phyloP scores from a whole-genome alignment of 2,888 invertebrate species.

The Disparrhopalites patrizii region DNA sequence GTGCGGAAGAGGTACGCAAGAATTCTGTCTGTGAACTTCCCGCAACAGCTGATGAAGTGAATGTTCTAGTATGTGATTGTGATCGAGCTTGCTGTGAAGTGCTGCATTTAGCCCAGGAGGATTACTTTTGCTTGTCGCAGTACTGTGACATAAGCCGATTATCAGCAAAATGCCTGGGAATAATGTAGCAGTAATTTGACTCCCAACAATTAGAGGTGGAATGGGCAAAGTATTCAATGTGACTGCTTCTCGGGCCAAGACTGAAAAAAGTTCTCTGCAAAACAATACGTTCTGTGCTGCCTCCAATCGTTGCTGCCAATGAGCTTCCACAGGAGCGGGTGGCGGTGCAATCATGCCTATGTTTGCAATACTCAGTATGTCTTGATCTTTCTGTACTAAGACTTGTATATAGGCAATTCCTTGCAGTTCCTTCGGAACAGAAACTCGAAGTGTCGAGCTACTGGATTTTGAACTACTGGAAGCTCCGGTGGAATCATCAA shows the following conservation, averaged over 20 bases:
- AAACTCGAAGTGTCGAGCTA: slow-evolving; percentile 77
- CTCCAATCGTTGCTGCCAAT: slow-evolving; percentile 96
- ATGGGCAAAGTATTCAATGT: slow-evolving; percentile 82
- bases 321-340: slow-evolving; percentile 67
- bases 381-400: slow-evolving; percentile 90
- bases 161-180: slow-evolving; percentile 89
- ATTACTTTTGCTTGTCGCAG: slow-evolving; percentile 58
- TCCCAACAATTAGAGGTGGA: slow-evolving; percentile 94
- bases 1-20: slow-evolving; percentile 91
- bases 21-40: slow-evolving; percentile 87
- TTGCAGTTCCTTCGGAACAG: slow-evolving; percentile 89
- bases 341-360: slow-evolving; percentile 73
- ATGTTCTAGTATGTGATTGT: slow-evolving; percentile 95
- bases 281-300: slow-evolving; percentile 95
- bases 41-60: slow-evolving; percentile 88
- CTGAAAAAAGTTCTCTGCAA: slow-evolving; percentile 92
- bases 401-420: slow-evolving; percentile 96
- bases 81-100: slow-evolving; percentile 61
- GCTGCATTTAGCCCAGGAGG: slow-evolving; percentile 56
- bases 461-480: slow-evolving; percentile 54
- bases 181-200: slow-evolving; percentile 91
- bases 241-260: slow-evolving; percentile 90
- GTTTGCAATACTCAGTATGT: slow-evolving; percentile 79
- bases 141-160: slow-evolving; percentile 84
- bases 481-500: slow-evolving; percentile 41